phyloP scores from a whole-genome alignment of 1,140 invertebrate species.

The Drosophila obscura region DNA sequence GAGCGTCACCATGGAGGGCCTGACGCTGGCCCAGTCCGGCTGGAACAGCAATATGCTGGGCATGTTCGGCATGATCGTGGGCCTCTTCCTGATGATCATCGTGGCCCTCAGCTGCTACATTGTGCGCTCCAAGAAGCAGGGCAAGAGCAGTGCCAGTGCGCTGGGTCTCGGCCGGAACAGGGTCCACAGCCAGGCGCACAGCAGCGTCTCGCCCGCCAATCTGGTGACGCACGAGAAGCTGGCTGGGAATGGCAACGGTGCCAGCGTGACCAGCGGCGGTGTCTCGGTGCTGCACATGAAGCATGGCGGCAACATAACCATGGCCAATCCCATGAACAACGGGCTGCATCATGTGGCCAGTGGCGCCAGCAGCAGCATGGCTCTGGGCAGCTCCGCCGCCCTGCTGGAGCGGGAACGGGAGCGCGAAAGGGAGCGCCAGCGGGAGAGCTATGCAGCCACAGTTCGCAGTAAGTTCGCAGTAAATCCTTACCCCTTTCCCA shows the following conservation, averaged over 20 bases:
- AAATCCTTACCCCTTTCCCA: slow-evolving; percentile 8
- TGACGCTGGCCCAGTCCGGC: slow-evolving; percentile 69
- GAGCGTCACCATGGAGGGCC: slow-evolving; percentile 78
- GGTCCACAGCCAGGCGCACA: slow-evolving; percentile 81
- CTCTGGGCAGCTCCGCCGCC: slow-evolving; percentile 79
- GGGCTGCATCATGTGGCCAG: slow-evolving; percentile 65
- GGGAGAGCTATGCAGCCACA: slow-evolving; percentile 82
- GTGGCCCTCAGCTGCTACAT: slow-evolving; percentile 78
- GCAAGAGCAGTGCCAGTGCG: slow-evolving; percentile 60
- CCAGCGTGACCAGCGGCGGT: slow-evolving; percentile 66
- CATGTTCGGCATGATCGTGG: slow-evolving; percentile 76
- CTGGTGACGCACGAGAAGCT: slow-evolving; percentile 81
- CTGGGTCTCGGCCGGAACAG: slow-evolving; percentile 71
- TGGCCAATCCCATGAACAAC: slow-evolving; percentile 81
- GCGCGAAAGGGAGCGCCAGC: slow-evolving; percentile 71
- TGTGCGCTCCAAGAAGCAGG: slow-evolving; percentile 72
- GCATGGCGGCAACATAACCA: slow-evolving; percentile 71
- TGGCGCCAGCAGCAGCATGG: slow-evolving; percentile 85
- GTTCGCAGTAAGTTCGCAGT: slow-evolving; percentile 83
- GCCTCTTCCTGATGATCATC: slow-evolving; percentile 76
- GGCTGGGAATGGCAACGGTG: slow-evolving; percentile 62
- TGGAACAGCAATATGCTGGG: slow-evolving; percentile 76
- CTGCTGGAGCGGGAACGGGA: slow-evolving; percentile 70
- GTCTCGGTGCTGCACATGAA: slow-evolving; percentile 81
- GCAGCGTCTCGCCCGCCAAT: slow-evolving; percentile 78